These are phyloP conservation scores for Dolichallabes microphthalmus DNA, from an alignment of 2,113 vertebrate species.

Conservation along the genomic window DNA sequence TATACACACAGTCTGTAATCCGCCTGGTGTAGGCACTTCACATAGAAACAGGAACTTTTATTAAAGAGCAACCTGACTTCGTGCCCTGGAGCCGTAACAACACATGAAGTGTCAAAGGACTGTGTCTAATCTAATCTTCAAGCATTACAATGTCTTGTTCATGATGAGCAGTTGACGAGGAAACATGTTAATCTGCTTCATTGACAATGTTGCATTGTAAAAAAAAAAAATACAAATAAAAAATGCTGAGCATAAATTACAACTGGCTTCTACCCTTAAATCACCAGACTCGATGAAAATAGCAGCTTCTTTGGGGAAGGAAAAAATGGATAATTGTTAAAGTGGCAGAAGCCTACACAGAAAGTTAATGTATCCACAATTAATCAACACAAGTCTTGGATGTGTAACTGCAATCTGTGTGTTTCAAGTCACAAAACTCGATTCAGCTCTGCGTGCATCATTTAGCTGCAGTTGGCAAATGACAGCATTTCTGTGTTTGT, in stretches of 20 bases:
- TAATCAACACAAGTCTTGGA: slow-evolving; percentile 18
- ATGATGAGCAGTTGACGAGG: slow-evolving; percentile 37
- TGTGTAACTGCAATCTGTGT: slow-evolving; percentile 27
- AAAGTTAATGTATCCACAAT: slow-evolving; percentile 10
- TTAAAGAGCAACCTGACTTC: slow-evolving; percentile 64
- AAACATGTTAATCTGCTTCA: slow-evolving; percentile 42
- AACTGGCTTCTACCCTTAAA: slow-evolving; percentile 48
- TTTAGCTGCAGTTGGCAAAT: slow-evolving; percentile 34
- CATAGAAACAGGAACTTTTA: slow-evolving; percentile 65
- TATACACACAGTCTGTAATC: slow-evolving; percentile 54
- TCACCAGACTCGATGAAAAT: slow-evolving; percentile 60
- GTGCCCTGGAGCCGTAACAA: slow-evolving; percentile 62
- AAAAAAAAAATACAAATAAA: slow-evolving; percentile 1
- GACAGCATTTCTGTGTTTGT: slow-evolving; percentile 18
- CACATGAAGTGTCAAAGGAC: slow-evolving; percentile 58
- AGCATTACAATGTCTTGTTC: slow-evolving; percentile 17
- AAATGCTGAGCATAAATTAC: slow-evolving; percentile 55
- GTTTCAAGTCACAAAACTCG: background rate
- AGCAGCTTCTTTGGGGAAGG: slow-evolving; percentile 67
- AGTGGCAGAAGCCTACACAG: slow-evolving; percentile 18
- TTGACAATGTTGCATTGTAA: slow-evolving; percentile 50
- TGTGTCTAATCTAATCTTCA: slow-evolving; percentile 38
- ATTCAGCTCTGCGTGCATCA: background rate
- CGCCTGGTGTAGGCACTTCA: slow-evolving; percentile 77
- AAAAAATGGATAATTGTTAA: background rate